Evolutionary conservation across 2,113 vertebrate species (phyloP).

Genomic region (Suncus etruscus): DNA sequence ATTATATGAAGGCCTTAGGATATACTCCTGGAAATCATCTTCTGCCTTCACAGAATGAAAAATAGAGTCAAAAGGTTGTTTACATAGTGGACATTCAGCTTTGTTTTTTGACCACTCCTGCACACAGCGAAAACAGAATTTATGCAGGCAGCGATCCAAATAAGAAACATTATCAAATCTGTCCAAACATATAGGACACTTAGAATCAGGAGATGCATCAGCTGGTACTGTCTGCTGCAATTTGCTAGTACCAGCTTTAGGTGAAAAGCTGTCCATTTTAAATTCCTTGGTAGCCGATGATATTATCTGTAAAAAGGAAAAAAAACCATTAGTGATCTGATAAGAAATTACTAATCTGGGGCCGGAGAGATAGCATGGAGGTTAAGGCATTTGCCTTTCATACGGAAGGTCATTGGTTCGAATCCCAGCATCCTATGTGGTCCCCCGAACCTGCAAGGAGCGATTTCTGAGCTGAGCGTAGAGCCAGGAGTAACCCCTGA

Average conservation of each 20-base stretch:
- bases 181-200: conserved; percentile 99
- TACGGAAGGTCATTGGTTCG: too few species aligned
- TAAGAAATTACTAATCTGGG: not conserved
- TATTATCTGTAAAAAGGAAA: conserved; percentile 89
- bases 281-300: conserved; percentile 89
- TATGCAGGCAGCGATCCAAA: conserved; percentile 94
- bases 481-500: too few species aligned
- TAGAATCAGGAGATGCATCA: conserved; percentile 96
- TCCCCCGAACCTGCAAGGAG: too few species aligned
- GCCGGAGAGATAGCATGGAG: too few species aligned
- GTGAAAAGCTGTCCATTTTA: conserved; percentile 85
- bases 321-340: conserved; percentile 68
- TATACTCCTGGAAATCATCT: conserved; percentile 94
- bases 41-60: conserved; percentile 96
- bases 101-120: conserved; percentile 99
- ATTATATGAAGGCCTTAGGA: conserved; percentile 88
- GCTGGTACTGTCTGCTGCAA: conserved; percentile 84
- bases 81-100: conserved; percentile 97
- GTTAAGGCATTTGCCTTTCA: too few species aligned
- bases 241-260: conserved; percentile 87
- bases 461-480: too few species aligned
- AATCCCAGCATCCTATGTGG: too few species aligned
- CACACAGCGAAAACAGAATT: conserved; percentile 97
- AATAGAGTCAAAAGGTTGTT: conserved; percentile 96
- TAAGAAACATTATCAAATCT: conserved; percentile 95